Evolutionary conservation across 2,888 invertebrate species (phyloP).

Genomic region (Sminthurinus aureus): DNA sequence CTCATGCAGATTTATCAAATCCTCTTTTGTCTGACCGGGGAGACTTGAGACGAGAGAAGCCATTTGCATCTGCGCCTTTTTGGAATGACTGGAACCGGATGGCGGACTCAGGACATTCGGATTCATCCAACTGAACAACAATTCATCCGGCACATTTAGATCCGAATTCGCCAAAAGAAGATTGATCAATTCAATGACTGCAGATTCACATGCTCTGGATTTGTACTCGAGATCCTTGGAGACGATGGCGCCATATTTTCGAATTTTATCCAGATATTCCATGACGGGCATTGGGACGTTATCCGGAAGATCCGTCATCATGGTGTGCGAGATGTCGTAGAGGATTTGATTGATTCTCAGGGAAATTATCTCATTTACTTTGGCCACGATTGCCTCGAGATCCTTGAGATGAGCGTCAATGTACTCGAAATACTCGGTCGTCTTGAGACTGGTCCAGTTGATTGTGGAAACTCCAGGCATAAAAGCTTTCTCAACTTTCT

Average conservation of each 20-base stretch:
- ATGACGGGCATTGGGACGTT: slow-evolving; percentile 47
- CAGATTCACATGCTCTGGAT: slow-evolving; percentile 72
- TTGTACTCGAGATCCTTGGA: slow-evolving; percentile 58
- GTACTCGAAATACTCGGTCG: slow-evolving; percentile 64
- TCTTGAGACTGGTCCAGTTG: slow-evolving; percentile 83
- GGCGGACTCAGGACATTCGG: slow-evolving; percentile 61
- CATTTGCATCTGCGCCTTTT: slow-evolving; percentile 6
- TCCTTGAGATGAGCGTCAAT: slow-evolving; percentile 53
- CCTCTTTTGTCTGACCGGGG: slow-evolving; percentile 61
- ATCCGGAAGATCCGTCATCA: slow-evolving; percentile 56
- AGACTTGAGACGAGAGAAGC: slow-evolving; percentile 16
- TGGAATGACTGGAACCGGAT: not conserved
- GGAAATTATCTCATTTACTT: slow-evolving; percentile 53
- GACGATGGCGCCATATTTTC: slow-evolving; percentile 51
- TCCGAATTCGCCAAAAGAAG: slow-evolving; percentile 75
- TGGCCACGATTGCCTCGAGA: slow-evolving; percentile 53
- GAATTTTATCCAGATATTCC: slow-evolving; percentile 53
- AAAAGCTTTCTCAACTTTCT: slow-evolving; percentile 72
- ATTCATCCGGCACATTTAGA: slow-evolving; percentile 68
- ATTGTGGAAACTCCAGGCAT: slow-evolving; percentile 79
- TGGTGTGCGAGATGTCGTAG: slow-evolving; percentile 54
- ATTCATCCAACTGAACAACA: slow-evolving; percentile 73
- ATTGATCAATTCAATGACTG: slow-evolving; percentile 78
- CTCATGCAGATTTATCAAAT: slow-evolving; percentile 70
- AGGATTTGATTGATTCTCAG: slow-evolving; percentile 53